Base-by-base conservation (phyloP, 2,888 invertebrate species). In the Elegia similella region DNA sequence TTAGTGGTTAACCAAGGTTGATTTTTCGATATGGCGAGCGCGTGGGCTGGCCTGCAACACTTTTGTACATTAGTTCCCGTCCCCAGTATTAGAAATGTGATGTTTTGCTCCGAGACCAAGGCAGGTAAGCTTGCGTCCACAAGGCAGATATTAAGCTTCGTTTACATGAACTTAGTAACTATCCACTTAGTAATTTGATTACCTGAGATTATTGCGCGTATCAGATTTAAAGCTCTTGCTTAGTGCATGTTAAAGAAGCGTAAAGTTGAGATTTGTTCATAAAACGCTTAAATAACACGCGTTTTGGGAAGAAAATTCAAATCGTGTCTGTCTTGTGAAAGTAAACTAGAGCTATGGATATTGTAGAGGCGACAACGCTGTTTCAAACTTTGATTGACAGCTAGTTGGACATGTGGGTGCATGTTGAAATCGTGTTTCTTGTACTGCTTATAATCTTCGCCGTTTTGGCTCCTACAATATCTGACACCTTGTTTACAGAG, bases 51-150 rank as follows among this genome's bases (percentile, higher is more conserved):
- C 34, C 38, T 38, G 38, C 34, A 16, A 16, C 50, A 50, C 50
- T 48, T 48, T 48, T 50, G 50, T 50, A 50, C 34, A 50, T 50
- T 50, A 50, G 34, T 50, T 50, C 50, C 50, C 50, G 50, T 50
- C 32, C 50, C 50, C 50, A 50, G 50, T 50, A 50, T 50, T 50
- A 50, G 50, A 50, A 12, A 50, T 50, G 50, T 50, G 50, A 50
- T 50, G 50, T 50, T 50, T n/a, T 50, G 50, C 34, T 50, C 50
- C 32, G 50, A 50, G 50, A 17, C 50, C 50, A 17, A 29, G 17
- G 44, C 44, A 34, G 50, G 34, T 38, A 34, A 38, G 50, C 34
- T 17, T 50, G 10, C 50, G 34, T 34, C 7, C 16, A 17, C 50
- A 16, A 12, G 16, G 17, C 12, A 50, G 5, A 15, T 8, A 10